phyloP scores from a whole-genome alignment of 2,113 vertebrate species.

The Dasypus novemcinctus region DNA sequence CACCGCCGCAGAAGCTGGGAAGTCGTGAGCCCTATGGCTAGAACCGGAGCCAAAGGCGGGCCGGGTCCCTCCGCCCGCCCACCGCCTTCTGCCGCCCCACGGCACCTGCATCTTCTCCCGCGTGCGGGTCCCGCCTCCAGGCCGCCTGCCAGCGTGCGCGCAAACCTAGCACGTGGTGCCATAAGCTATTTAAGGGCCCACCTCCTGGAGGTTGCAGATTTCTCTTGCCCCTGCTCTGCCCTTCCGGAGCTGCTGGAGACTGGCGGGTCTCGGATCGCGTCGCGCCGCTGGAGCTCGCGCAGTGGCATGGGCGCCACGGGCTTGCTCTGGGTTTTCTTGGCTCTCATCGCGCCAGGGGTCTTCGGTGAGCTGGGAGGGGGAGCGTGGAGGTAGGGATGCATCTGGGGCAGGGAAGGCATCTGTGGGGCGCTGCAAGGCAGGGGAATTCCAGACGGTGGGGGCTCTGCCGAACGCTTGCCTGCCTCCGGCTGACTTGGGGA shows the following conservation, averaged over 20 bases:
- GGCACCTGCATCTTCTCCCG: neutral
- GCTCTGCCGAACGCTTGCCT: neutral
- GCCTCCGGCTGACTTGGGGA: neutral
- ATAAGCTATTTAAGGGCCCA: slow-evolving; percentile 7
- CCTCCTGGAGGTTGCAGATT: neutral
- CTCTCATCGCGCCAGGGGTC: slow-evolving; percentile 53
- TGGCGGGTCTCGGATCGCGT: neutral
- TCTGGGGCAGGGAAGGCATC: neutral
- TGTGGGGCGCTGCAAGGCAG: neutral
- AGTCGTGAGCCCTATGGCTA: neutral
- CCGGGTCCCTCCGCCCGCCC: neutral
- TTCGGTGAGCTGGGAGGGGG: slow-evolving; percentile 62
- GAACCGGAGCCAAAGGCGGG: neutral
- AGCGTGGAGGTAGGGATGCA: neutral
- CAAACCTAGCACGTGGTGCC: neutral
- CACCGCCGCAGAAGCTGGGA: neutral
- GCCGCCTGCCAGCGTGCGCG: slow-evolving; percentile 22
- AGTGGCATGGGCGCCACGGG: slow-evolving; percentile 50
- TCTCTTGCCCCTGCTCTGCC: neutral
- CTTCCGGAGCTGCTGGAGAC: neutral
- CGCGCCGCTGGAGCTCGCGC: neutral
- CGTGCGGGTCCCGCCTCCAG: neutral
- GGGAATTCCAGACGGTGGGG: neutral
- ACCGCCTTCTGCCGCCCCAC: neutral
- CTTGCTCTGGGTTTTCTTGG: slow-evolving; percentile 42